Evolutionary conservation across 2,888 invertebrate genomes (phyloP), one percentile per base, ranked within the genome.

Genomic region (Acleris sparsana): DNA sequence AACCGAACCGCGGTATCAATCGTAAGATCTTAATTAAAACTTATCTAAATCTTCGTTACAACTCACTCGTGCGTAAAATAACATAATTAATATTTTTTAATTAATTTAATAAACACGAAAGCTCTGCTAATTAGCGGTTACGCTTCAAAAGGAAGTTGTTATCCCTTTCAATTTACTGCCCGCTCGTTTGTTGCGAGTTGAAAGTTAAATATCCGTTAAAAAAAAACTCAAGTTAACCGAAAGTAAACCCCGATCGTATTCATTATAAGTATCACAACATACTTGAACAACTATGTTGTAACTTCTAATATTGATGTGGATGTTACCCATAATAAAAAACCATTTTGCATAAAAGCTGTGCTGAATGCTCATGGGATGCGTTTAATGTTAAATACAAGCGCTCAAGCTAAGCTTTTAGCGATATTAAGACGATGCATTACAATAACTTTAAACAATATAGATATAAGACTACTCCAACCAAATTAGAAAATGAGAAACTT

Each of bases 61-160:
- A 71, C 53, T 73, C 73, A 69, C 72, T 76, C 74, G 72, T 69
- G 63, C 76, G 73, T 78, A 73, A 78, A 80, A 80, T 75, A 72
- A 78, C 75, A 70, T 71, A 75, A 80, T 79, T 80, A 74, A 76
- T 75, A 77, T 72, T 75, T 79, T 78, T 79, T 55, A 53, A 60
- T 60, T 52, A 60, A 78, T 79, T 80, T 78, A 75, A 76, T 75
- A 76, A 77, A 77, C 75, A 73, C 70, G 72, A 75, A 71, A 73
- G 69, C 70, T 58, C 65, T 71, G 72, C 70, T 76, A 82, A 83
- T 82, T 80, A 80, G 69, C 62, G 33, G 62, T 48, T 44, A 22
- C 61, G 53, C 59, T 63, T 72, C 69, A 64, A 72, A 70, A 70
- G 58, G 67, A 68, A 62, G 68, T 29, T 53, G 20, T 55, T 29